Evolutionary conservation across 2,797 vertebrate species (phyloP).

Genomic region (Pseudotriccus pelzelni): DNA sequence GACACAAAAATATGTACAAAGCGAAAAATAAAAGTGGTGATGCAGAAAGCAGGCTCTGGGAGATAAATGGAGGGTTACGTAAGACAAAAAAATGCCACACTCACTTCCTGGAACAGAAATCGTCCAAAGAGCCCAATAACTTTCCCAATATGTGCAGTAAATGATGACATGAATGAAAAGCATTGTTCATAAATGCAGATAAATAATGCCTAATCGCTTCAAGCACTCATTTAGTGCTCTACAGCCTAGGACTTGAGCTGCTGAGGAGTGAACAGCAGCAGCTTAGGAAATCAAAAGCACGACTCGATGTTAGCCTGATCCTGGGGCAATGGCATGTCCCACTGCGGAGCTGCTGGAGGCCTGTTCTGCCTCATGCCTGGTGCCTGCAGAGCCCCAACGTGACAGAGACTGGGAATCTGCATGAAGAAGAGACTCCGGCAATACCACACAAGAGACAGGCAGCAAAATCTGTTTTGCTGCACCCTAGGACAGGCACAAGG

Average conservation of each 20-base stretch:
- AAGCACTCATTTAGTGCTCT: background rate
- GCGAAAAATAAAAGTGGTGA: background rate
- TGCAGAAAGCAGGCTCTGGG: background rate
- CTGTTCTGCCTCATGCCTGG: background rate
- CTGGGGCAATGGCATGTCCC: background rate
- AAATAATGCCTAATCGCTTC: slow-evolving; percentile 1
- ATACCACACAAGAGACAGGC: background rate
- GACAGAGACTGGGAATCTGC: background rate
- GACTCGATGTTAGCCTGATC: background rate
- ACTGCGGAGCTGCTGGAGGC: background rate
- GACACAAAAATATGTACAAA: slow-evolving; percentile 9
- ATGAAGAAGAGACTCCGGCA: background rate
- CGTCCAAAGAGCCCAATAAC: background rate
- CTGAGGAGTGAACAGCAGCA: background rate
- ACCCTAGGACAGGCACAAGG: accelerated
- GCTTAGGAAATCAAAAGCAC: background rate
- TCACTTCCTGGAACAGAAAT: slow-evolving; percentile 45
- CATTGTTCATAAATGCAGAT: slow-evolving; percentile 26
- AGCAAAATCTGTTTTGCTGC: background rate
- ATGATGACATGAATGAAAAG: slow-evolving; percentile 44
- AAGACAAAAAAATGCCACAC: background rate
- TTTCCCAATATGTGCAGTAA: slow-evolving; percentile 1
- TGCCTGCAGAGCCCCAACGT: background rate
- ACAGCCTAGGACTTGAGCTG: background rate
- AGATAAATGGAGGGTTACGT: slow-evolving; percentile 37